Evolutionary conservation across 2,113 vertebrate genomes (phyloP).

Genomic region (Dipodomys spectabilis): DNA sequence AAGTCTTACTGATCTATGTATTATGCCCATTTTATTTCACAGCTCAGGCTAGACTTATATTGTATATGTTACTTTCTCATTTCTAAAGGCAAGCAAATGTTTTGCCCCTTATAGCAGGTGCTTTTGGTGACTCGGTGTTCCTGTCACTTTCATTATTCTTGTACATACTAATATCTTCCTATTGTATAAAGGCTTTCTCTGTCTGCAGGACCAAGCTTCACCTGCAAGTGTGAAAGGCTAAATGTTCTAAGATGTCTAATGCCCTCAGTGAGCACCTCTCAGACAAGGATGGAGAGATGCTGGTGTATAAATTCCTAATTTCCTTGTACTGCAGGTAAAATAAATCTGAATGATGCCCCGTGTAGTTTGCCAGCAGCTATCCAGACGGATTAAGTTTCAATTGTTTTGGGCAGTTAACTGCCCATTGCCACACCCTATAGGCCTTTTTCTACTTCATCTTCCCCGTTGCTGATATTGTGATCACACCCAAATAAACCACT

Average conservation of each 20-base stretch:
- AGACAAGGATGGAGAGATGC: not conserved
- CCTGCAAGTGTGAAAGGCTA: not conserved
- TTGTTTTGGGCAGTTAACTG: not conserved
- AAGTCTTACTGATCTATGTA: not conserved
- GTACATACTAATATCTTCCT: not conserved
- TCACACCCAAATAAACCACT: not conserved
- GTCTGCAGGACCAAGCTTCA: not conserved
- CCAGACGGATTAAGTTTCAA: not conserved
- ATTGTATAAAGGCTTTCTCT: not conserved
- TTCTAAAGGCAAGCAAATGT: not conserved
- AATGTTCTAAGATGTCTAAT: not conserved
- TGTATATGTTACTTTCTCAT: not conserved
- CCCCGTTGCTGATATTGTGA: not conserved
- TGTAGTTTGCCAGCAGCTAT: not conserved
- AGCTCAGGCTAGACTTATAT: not conserved
- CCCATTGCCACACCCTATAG: not conserved
- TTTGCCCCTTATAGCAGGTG: not conserved
- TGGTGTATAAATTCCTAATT: not conserved
- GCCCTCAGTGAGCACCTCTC: not conserved
- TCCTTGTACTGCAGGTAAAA: not conserved
- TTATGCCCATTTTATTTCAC: not conserved
- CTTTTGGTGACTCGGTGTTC: not conserved
- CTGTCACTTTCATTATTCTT: not conserved
- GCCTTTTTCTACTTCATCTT: not conserved
- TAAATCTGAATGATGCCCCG: not conserved